A percentile compares a stretch with the other conserved stretches of the same genome.
These are phyloP conservation scores for Pristionchus entomophagus DNA, from an alignment of 2,888 invertebrate genomes.

Conservation along the genomic window DNA sequence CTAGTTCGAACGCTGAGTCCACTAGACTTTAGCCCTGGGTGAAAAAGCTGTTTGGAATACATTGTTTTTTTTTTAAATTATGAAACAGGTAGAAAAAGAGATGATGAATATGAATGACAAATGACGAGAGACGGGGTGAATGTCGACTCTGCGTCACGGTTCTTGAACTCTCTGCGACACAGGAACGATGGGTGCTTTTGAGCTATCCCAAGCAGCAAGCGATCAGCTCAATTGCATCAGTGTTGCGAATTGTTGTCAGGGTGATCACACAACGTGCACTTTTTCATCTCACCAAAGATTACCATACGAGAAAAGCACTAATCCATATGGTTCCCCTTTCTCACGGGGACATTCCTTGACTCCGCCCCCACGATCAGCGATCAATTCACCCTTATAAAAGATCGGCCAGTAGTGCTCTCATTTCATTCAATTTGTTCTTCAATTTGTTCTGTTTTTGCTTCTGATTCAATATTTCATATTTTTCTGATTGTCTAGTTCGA, in stretches of 20 bases:
- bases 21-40: too few species aligned
- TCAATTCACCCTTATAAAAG: not conserved
- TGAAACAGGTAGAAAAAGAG: too few species aligned
- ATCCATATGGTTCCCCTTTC: not conserved
- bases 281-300: not conserved
- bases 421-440: not conserved
- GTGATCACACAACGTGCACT: not conserved
- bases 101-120: too few species aligned
- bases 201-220: not conserved
- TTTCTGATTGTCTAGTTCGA: too few species aligned
- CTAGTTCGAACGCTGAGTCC: too few species aligned
- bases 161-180: not conserved
- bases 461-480: not conserved
- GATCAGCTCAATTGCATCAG: not conserved
- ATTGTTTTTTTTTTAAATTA: too few species aligned
- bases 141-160: too few species aligned
- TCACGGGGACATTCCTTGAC: not conserved
- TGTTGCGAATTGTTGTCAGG: not conserved
- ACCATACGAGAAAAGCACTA: not conserved
- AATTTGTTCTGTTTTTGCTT: not conserved
- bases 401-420: not conserved
- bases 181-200: not conserved
- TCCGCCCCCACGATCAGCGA: not conserved
- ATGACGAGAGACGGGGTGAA: too few species aligned
- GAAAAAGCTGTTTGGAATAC: too few species aligned